These are phyloP conservation scores for Serripes groenlandicus DNA, from an alignment of 2,888 invertebrate species.

Conservation along the genomic window DNA sequence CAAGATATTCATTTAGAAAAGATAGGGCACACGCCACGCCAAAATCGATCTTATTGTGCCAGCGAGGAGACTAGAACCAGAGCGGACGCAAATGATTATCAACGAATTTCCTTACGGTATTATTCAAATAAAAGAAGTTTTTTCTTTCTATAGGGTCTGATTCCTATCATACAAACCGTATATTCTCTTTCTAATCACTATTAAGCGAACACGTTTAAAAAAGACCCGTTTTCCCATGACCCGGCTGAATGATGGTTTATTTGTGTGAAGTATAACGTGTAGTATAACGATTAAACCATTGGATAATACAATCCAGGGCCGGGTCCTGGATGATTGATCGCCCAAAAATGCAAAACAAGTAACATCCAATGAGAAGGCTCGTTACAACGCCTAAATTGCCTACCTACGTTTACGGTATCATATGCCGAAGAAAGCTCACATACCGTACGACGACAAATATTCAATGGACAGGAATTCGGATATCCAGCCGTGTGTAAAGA, in stretches of 20 bases:
- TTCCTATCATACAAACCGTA: no score
- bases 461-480: constrained; percentile 17
- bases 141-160: no score
- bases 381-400: constrained; percentile 51
- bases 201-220: not conserved
- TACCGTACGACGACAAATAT: constrained; percentile 41
- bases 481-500: constrained; percentile 14
- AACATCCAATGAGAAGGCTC: constrained; percentile 52
- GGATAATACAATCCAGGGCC: constrained; percentile 35
- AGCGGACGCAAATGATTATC: no score
- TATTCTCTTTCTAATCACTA: no score
- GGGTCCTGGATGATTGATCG: constrained; percentile 61
- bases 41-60: not conserved
- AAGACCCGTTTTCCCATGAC: not conserved
- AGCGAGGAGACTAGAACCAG: no score
- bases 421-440: constrained; percentile 54
- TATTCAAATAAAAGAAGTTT: no score
- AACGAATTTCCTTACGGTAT: no score
- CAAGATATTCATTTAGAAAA: constrained; percentile 14
- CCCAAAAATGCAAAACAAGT: constrained; percentile 43
- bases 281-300: constrained; percentile 18
- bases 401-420: constrained; percentile 65
- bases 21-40: not conserved
- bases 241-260: not conserved
- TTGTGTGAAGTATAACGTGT: constrained; percentile 23